Evolutionary conservation across 2,113 vertebrate genomes (phyloP).

Genomic region (Ptyas mucosa): DNA sequence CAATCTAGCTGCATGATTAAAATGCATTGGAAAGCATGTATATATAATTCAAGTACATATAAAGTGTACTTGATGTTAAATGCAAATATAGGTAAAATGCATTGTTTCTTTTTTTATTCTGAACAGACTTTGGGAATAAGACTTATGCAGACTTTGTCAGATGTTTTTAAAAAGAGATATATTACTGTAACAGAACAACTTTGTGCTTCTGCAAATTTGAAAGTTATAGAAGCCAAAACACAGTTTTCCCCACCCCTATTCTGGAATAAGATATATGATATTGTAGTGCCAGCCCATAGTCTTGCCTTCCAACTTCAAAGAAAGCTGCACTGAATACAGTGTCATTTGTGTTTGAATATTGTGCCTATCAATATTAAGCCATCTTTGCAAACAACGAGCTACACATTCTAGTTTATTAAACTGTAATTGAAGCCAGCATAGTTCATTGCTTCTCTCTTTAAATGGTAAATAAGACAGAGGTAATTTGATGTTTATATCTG

Average conservation of each 20-base stretch:
- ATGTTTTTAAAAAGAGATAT: neutral
- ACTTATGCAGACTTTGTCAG: neutral
- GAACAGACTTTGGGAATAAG: no score
- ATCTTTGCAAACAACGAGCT: neutral
- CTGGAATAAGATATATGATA: neutral
- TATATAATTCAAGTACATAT: neutral
- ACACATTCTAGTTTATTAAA: neutral
- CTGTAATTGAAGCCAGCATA: neutral
- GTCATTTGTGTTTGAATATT: neutral
- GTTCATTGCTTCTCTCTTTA: neutral
- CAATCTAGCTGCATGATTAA: neutral
- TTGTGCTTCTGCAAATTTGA: neutral
- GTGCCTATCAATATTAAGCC: neutral
- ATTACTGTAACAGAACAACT: neutral
- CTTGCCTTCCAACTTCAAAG: neutral
- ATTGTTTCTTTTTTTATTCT: neutral
- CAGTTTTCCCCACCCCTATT: neutral
- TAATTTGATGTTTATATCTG: neutral
- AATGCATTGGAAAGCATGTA: neutral
- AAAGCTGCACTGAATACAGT: neutral
- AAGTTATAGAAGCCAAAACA: neutral
- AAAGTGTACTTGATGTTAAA: neutral
- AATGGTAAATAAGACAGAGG: neutral
- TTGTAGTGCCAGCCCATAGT: neutral
- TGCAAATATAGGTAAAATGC: neutral